Conservation (phyloP, 2,888 invertebrate species). For the Seira musarum region DNA sequence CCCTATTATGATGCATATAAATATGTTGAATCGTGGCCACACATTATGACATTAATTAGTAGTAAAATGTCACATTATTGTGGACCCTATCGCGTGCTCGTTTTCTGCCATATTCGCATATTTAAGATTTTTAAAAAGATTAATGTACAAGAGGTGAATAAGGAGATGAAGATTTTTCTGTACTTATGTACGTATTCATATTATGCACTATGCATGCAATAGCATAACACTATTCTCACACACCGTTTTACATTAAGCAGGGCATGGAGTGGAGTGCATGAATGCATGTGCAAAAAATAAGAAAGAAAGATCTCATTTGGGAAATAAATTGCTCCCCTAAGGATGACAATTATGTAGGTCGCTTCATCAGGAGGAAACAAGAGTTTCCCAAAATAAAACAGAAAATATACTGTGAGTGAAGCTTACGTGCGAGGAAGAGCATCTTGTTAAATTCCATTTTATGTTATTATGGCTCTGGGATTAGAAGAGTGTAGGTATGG, state of each 20-base stretch:
- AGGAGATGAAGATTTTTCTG: background rate
- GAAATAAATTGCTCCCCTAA: background rate
- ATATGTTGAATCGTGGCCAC: background rate
- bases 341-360: constrained; percentile 33
- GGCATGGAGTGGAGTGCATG: too few species aligned
- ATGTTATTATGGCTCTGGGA: background rate
- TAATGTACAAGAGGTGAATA: background rate
- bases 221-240: background rate
- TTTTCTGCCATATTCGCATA: background rate
- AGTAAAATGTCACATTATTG: background rate
- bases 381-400: constrained; percentile 45
- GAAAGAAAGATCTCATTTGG: background rate
- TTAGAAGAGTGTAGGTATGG: constrained; percentile 1
- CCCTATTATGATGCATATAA: background rate
- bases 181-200: background rate
- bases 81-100: too few species aligned
- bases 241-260: too few species aligned
- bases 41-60: constrained; percentile 3
- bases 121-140: background rate
- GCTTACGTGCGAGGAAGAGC: background rate
- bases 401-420: background rate
- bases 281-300: background rate
- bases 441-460: background rate
- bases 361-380: constrained; percentile 38
- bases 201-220: background rate